phyloP scores from a whole-genome alignment of 1,140 invertebrate species.

The Drosophila miranda region DNA sequence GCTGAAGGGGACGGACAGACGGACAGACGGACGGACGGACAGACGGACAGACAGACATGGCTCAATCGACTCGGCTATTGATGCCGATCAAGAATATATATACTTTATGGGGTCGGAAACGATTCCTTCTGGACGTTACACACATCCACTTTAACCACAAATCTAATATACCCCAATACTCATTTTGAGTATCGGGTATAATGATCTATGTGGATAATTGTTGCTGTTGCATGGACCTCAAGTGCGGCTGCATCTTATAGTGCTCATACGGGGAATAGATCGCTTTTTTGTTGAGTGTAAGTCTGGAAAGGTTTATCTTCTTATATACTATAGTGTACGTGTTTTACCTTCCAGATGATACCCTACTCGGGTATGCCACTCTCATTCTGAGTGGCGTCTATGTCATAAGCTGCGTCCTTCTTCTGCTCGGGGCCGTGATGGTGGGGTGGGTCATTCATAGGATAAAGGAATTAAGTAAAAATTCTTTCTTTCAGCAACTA shows the following conservation, averaged over 20 bases:
- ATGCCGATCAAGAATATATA: no score
- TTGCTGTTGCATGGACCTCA: constrained; percentile 56
- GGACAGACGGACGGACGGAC: no score
- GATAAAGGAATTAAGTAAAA: background rate
- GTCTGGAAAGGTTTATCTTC: background rate
- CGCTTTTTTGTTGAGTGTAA: constrained; percentile 59
- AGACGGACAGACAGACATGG: no score
- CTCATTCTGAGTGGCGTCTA: constrained; percentile 52
- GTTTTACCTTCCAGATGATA: constrained; percentile 28
- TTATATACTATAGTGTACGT: background rate
- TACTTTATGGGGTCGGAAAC: no score
- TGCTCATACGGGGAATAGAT: constrained; percentile 54
- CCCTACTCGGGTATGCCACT: constrained; percentile 25
- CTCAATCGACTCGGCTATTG: no score
- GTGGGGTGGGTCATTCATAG: constrained; percentile 16
- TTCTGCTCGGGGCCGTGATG: constrained; percentile 50
- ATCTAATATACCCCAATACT: no score
- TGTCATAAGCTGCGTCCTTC: constrained; percentile 41
- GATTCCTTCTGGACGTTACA: no score
- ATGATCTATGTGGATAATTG: constrained; percentile 63
- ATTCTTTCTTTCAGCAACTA: background rate
- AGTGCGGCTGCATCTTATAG: constrained; percentile 58
- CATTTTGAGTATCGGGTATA: no score
- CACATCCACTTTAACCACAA: no score
- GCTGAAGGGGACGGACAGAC: no score